Base-by-base conservation (phyloP, 2,888 invertebrate species). In the Erannis defoliaria region DNA sequence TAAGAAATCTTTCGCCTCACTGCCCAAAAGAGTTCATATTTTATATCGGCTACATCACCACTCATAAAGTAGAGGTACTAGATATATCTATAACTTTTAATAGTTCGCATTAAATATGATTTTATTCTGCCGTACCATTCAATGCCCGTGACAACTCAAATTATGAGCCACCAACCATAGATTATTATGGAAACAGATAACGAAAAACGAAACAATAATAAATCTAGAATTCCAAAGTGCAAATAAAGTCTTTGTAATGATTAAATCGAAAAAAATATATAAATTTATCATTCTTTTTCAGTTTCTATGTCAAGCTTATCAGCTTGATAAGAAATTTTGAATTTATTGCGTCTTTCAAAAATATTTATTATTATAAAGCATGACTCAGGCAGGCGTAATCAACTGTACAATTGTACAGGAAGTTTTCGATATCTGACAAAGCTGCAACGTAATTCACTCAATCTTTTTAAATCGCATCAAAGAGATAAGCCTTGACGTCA, bases 401-500 rank as follows among this genome's bases (percentile, higher is more conserved):
- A 9, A 9, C 8, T 5, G 29, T 29, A 8, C 2, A 10, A 10
- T 10, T 3, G 10, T 31, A 31, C 31, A 10, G 1, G 14, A 35
- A 37, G 14, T 37, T 8, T 33, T 33, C 21, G 23, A 23, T 42
- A 12, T 31, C 40, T 4, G 19, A 19, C 18, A n/a, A 35, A 16
- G 31, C 12, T 18, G 10, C 12, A 6, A 35, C 12, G 23, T 37
- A 37, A 21, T 14, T 23, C 1, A 16, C 4, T 16, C 16, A 5
- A 23, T 5, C 45, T 29, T 16, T 2, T 6, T 14, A 26, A 21
- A 16, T 9, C 16, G 23, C 18, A 38, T 51, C 26, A 18, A 1
- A n/a, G 12, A n/a, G 18, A 0, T 51, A 26, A 26, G 10, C 29
- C 40, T 19, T 51, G 40, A 51, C 40, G 51, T 51, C 51, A 51